These are phyloP conservation scores for Thunnus albacares DNA, from an alignment of 2,797 vertebrate genomes.

Conservation along the genomic window DNA sequence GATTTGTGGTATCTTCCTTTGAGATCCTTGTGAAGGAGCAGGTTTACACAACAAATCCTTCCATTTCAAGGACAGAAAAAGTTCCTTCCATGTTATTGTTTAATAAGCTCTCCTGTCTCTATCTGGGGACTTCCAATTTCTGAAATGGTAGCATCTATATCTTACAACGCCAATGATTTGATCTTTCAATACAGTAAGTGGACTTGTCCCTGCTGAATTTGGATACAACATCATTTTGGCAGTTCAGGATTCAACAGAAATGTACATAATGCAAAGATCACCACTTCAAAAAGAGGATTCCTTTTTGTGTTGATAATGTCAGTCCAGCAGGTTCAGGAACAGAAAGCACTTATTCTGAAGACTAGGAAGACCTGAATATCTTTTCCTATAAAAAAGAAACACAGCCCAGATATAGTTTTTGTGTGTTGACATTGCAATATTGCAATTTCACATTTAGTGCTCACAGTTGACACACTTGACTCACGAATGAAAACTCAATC, in stretches of 20 bases:
- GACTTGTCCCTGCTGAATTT: conserved; percentile 83
- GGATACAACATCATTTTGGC: conserved; percentile 86
- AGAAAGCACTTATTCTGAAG: conserved; percentile 99
- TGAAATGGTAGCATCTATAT: conserved; percentile 65
- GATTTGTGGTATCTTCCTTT: conserved; percentile 72
- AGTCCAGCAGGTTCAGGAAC: conserved; percentile 97
- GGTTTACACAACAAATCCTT: conserved; percentile 79
- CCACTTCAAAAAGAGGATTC: conserved; percentile 90
- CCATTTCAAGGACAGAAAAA: conserved; percentile 64
- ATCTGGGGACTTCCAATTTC: conserved; percentile 67
- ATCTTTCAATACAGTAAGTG: conserved; percentile 77
- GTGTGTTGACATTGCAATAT: conserved; percentile 91
- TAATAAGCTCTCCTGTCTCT: conserved; percentile 68
- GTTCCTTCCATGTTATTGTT: conserved; percentile 73
- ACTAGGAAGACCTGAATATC: conserved; percentile 99
- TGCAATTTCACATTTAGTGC: conserved; percentile 95
- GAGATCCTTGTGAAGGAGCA: conserved; percentile 59
- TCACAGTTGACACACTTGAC: conserved; percentile 93
- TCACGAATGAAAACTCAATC: conserved; percentile 91
- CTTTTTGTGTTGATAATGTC: conserved; percentile 90
- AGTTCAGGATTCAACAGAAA: conserved; percentile 86
- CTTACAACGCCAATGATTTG: conserved; percentile 73
- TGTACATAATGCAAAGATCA: conserved; percentile 80
- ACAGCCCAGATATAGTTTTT: conserved; percentile 85
- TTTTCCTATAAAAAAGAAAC: conserved; percentile 91